phyloP scores from a whole-genome alignment of 2,888 invertebrate species.

The Tyria jacobaeae region DNA sequence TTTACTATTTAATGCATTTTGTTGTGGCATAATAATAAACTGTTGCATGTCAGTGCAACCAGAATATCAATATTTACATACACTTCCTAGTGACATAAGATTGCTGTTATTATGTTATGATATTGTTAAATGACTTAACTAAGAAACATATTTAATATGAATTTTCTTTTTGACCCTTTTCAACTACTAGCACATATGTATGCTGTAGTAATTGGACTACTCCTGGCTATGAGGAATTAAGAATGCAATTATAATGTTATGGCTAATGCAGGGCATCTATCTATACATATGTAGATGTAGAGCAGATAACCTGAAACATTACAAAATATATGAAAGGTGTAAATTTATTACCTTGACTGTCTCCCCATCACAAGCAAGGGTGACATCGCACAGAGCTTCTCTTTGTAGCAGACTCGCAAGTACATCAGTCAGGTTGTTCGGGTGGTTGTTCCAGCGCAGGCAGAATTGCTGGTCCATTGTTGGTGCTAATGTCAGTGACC shows the following conservation, averaged over 20 bases:
- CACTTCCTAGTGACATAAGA: conserved; percentile 62
- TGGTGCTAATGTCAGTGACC: conserved; percentile 86
- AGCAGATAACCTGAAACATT: no score
- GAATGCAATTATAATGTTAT: no score
- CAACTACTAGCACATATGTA: no score
- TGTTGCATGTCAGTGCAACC: conserved; percentile 62
- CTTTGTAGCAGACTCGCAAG: conserved; percentile 94
- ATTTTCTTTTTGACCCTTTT: conserved; percentile 15
- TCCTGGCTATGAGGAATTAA: not conserved
- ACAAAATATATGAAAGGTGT: no score
- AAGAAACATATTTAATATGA: conserved; percentile 43
- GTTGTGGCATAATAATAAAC: conserved; percentile 75
- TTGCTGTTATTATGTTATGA: conserved; percentile 32
- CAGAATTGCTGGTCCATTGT: conserved; percentile 95
- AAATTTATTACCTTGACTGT: conserved; percentile 89
- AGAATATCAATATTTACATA: conserved; percentile 71
- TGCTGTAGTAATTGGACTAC: no score
- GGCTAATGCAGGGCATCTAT: no score
- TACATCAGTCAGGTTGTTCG: conserved; percentile 96
- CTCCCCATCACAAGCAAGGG: conserved; percentile 96
- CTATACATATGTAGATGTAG: no score
- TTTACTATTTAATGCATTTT: conserved; percentile 78
- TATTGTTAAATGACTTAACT: conserved; percentile 32
- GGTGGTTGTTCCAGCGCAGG: conserved; percentile 98
- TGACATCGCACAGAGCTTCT: conserved; percentile 97